Conservation (phyloP, 2,888 invertebrate species). For the Dasysyrphus albostriatus region DNA sequence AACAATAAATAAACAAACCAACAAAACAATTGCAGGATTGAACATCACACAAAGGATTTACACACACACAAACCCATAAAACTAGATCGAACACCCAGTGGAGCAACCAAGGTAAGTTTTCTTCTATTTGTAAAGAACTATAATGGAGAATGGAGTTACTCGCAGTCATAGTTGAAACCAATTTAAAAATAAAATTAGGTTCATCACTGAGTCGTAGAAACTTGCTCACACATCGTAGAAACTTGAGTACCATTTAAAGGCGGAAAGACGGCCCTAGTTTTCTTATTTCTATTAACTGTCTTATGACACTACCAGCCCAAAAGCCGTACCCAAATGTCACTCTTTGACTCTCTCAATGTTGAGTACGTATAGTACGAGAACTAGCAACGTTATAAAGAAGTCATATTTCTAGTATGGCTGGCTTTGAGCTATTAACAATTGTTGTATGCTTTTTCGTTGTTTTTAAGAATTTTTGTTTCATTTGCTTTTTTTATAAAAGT, state of each 20-base stretch:
- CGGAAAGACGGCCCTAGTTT: not conserved
- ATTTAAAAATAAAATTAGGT: conserved; percentile 40
- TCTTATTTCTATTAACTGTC: too few species aligned
- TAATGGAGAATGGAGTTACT: conserved; percentile 24
- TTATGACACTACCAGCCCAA: too few species aligned
- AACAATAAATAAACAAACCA: conserved; percentile 74
- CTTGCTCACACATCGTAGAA: not conserved
- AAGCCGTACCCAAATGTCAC: too few species aligned
- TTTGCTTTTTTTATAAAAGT: too few species aligned
- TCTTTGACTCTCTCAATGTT: too few species aligned
- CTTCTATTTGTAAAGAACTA: conserved; percentile 35
- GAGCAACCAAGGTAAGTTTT: conserved; percentile 38
- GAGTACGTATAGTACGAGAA: too few species aligned
- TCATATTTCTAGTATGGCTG: too few species aligned
- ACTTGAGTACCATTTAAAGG: not conserved
- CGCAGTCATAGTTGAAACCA: conserved; percentile 68
- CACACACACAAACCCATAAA: conserved; percentile 4
- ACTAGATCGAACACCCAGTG: conserved; percentile 9
- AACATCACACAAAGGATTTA: conserved; percentile 25
- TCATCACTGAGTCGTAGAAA: not conserved
- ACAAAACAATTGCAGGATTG: conserved; percentile 72
- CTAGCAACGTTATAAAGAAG: too few species aligned
- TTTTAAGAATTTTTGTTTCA: too few species aligned
- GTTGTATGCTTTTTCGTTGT: too few species aligned
- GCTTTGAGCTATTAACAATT: too few species aligned